phyloP scores from a whole-genome alignment of 2,797 vertebrate species.

The Nannoperca obscura region DNA sequence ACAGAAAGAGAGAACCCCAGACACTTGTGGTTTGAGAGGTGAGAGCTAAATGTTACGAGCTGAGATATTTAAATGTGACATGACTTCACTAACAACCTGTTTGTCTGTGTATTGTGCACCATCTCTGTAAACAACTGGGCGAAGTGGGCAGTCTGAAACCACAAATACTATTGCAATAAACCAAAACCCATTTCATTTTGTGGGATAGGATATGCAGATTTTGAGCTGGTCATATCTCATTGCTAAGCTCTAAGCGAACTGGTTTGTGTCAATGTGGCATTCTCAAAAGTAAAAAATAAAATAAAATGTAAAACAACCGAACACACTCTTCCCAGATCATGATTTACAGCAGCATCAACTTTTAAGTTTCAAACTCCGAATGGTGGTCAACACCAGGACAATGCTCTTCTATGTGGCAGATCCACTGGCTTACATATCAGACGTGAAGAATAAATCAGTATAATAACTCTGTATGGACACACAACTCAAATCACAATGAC shows the following conservation, averaged over 20 bases:
- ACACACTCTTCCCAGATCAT: constrained; percentile 43
- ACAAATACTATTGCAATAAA: constrained; percentile 42
- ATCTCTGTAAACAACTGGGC: constrained; percentile 43
- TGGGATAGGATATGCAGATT: constrained; percentile 23
- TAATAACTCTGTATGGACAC: constrained; percentile 56
- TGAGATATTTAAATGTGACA: constrained; percentile 36
- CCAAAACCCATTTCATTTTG: constrained; percentile 9
- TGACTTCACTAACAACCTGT: constrained; percentile 57
- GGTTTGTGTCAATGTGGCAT: constrained; percentile 44
- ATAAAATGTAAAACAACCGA: background rate
- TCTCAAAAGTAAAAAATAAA: constrained; percentile 8
- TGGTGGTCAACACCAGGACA: constrained; percentile 75
- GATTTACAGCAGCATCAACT: constrained; percentile 71
- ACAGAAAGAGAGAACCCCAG: constrained; percentile 78
- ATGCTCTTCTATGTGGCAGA: constrained; percentile 37
- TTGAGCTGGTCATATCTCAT: constrained; percentile 22
- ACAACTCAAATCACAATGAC: constrained; percentile 69
- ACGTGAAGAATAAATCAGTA: constrained; percentile 44
- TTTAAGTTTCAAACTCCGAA: constrained; percentile 46
- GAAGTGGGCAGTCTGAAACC: constrained; percentile 30
- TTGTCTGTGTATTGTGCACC: constrained; percentile 42
- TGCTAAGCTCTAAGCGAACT: constrained; percentile 35
- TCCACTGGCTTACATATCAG: constrained; percentile 56
- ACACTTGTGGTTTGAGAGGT: constrained; percentile 73
- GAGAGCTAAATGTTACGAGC: constrained; percentile 64